These are phyloP conservation scores for Sialis lutaria DNA, from an alignment of 2,888 invertebrate genomes.

Conservation along the genomic window DNA sequence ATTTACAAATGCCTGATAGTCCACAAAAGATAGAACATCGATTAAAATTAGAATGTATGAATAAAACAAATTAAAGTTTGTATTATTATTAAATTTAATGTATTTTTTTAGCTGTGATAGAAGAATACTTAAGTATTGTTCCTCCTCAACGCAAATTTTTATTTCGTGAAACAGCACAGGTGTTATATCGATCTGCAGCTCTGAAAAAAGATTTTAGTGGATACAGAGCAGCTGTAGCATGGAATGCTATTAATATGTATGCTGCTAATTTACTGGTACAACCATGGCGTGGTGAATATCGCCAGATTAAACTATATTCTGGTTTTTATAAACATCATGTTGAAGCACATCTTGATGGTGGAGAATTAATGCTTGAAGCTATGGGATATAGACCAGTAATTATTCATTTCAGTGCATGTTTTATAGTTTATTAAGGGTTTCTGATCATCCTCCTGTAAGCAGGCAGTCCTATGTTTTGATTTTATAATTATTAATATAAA, in stretches of 20 bases:
- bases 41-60: slow-evolving; percentile 55
- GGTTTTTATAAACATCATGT: slow-evolving; percentile 82
- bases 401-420: too few relatives aligned
- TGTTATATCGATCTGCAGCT: slow-evolving; percentile 54
- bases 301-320: slow-evolving; percentile 61
- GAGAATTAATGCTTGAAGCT: slow-evolving; percentile 56
- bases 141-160: slow-evolving; percentile 67
- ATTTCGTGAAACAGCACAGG: slow-evolving; percentile 54
- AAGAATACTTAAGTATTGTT: slow-evolving; percentile 58
- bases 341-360: slow-evolving; percentile 60
- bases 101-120: slow-evolving; percentile 46
- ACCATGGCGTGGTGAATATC: slow-evolving; percentile 80
- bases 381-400: slow-evolving; percentile 57
- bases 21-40: slow-evolving; percentile 59
- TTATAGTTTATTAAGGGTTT: too few relatives aligned
- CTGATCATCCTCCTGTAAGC: too few relatives aligned
- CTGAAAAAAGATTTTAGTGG: slow-evolving; percentile 60
- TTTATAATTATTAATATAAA: too few relatives aligned
- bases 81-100: too few relatives aligned
- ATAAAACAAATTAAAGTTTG: too few relatives aligned
- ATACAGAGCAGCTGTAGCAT: slow-evolving; percentile 63
- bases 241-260: slow-evolving; percentile 70
- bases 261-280: slow-evolving; percentile 71
- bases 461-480: too few relatives aligned
- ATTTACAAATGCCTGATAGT: slow-evolving; percentile 64